Evolutionary conservation across 2,797 vertebrate genomes (phyloP), one percentile per base, ranked within the genome.

Genomic region (Simalia tracyae): DNA sequence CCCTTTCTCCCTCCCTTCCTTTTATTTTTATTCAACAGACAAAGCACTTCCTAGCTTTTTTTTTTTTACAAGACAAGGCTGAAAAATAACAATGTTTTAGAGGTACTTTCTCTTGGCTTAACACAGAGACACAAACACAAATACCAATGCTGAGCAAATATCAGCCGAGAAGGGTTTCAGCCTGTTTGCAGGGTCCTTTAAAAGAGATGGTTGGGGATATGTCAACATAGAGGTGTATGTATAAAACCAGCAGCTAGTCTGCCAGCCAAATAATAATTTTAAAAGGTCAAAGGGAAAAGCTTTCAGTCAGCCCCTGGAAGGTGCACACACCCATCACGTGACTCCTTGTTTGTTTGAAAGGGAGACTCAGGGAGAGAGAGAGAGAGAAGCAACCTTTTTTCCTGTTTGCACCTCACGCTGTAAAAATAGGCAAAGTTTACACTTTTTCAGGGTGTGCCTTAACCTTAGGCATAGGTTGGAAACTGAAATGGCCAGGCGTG

Each of bases 271-370:
- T n/a, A 93, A 85, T 91, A 92, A 68, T 90, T 88, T 92, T 88
- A 85, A 85, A 92, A 92, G 93, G 93, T 85, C 93, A 93, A 93
- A 92, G 88, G 90, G 63, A 92, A 91, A 84, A 31, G 10, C 88
- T 81, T 90, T 92, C 60, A 66, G 84, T 22, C 15, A 31, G 68
- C 84, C 86, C 61, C 66, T 59, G 63, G 42, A 4, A 72, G n/a
- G 90, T 86, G 50, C 88, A 86, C 57, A 88, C 89, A 84, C 89
- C 89, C 86, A 84, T 24, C 42, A 9, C 42, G 54, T 36, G n/a
- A 50, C 46, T 46, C 85, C 60, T 86, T 86, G 72, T 92, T 92
- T 93, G 93, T 89, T 72, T 84, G 88, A 76, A 84, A 84, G 72
- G 60, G 50, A 57, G 14, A 59, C 14, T 36, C 19, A 54, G 28